Conservation (phyloP, 2,888 invertebrate species). For the Eristalis arbustorum region DNA sequence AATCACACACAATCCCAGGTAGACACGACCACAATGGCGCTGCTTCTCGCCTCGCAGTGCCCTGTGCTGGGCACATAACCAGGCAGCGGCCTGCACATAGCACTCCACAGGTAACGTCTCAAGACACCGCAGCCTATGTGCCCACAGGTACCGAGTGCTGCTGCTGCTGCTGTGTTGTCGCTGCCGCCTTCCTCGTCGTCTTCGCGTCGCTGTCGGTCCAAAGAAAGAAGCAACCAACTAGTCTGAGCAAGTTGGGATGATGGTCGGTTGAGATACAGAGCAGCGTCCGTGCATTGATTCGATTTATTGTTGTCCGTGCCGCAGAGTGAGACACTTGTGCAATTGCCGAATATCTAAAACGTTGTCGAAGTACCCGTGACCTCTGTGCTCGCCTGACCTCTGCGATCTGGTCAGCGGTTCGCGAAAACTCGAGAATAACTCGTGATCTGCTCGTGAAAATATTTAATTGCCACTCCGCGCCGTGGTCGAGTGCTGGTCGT, state of each 20-base stretch:
- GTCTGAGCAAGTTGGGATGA: conserved; percentile 65
- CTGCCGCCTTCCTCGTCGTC: conserved; percentile 26
- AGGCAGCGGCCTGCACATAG: conserved; percentile 5
- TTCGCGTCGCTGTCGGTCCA: background rate
- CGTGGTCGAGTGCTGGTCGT: background rate
- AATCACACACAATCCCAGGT: background rate
- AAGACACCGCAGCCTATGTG: conserved; percentile 30
- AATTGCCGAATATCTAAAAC: background rate
- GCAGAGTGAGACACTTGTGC: background rate
- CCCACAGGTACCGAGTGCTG: conserved; percentile 36
- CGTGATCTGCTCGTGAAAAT: background rate
- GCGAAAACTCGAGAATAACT: background rate
- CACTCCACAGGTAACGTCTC: conserved; percentile 21
- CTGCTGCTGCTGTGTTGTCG: background rate
- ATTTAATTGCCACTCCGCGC: conserved; percentile 46
- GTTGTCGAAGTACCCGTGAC: background rate
- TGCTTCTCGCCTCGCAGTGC: conserved; percentile 31
- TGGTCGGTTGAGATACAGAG: conserved; percentile 57
- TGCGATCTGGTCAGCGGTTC: background rate
- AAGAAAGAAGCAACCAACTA: conserved; percentile 64
- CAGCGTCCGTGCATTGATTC: conserved; percentile 23
- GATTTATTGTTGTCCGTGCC: conserved; percentile 14
- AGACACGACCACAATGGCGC: conserved; percentile 29
- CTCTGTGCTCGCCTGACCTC: background rate
- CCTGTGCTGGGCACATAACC: conserved; percentile 38